A percentile compares a stretch with the other conserved stretches of the same genome.
Evolutionary conservation across 1,140 invertebrate species (phyloP).

Genomic region (Ridgeia piscesae): DNA sequence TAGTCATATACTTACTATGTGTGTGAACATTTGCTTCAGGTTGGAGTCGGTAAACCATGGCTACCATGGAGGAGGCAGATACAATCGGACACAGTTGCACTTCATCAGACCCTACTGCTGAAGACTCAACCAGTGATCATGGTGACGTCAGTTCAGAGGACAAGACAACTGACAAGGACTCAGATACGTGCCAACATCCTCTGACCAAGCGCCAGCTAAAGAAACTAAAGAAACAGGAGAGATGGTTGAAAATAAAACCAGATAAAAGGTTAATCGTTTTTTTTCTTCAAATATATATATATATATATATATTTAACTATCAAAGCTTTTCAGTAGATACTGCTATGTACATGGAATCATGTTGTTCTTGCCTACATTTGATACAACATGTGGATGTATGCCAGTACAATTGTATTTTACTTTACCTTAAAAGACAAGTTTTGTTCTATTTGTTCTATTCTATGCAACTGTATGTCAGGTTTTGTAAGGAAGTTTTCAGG

Average conservation of each 20-base stretch:
- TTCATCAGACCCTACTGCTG: neutral
- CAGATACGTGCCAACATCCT: neutral
- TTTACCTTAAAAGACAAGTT: too few species aligned
- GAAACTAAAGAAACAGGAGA: slow-evolving; percentile 60
- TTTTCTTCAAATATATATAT: slow-evolving; percentile 68
- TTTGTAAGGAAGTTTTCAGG: too few species aligned
- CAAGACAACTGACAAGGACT: neutral
- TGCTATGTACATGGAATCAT: neutral
- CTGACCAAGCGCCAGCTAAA: slow-evolving; percentile 54
- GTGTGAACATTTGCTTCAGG: neutral
- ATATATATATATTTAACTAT: slow-evolving; percentile 60
- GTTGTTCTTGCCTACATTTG: neutral
- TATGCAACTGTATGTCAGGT: too few species aligned
- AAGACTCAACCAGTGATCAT: neutral
- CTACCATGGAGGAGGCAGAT: neutral
- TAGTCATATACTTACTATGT: neutral
- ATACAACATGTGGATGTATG: too few species aligned
- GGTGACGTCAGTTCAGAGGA: neutral
- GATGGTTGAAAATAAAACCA: slow-evolving; percentile 61
- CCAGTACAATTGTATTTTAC: too few species aligned
- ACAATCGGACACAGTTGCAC: neutral
- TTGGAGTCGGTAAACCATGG: neutral
- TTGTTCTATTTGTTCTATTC: too few species aligned
- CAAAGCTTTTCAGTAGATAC: neutral
- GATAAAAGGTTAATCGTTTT: slow-evolving; percentile 58